Evolutionary conservation across 2,113 vertebrate genomes (phyloP).

Genomic region (Ramphastos sulfuratus): DNA sequence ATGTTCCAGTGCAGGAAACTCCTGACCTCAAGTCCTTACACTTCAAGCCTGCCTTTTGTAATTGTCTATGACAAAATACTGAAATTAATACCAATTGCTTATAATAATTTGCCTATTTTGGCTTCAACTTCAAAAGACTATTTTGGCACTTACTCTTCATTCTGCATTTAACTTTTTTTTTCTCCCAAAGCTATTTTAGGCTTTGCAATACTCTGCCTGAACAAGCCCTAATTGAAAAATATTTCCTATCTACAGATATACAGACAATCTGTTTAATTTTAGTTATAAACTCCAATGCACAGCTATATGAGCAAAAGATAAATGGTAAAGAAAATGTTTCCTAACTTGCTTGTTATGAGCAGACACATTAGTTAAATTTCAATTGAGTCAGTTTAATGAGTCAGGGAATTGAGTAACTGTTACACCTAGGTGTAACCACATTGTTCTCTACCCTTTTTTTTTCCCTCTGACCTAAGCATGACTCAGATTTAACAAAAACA

Average conservation of each 20-base stretch:
- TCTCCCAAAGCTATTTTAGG: neutral
- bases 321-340: neutral
- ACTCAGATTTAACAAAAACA: neutral
- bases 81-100: neutral
- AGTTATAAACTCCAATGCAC: neutral
- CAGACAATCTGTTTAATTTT: neutral
- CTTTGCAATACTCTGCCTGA: neutral
- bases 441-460: neutral
- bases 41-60: neutral
- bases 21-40: neutral
- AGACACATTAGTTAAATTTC: neutral
- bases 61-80: neutral
- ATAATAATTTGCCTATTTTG: neutral
- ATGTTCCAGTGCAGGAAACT: neutral
- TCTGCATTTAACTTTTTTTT: neutral
- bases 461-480: neutral
- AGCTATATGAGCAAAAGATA: neutral
- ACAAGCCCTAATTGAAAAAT: neutral
- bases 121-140: neutral
- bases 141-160: neutral
- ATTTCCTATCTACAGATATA: neutral
- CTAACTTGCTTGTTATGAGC: neutral
- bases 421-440: neutral
- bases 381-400: neutral
- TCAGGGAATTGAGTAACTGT: neutral